Evolutionary conservation across 2,888 invertebrate species (phyloP).

Genomic region (Eremobia ochroleuca): DNA sequence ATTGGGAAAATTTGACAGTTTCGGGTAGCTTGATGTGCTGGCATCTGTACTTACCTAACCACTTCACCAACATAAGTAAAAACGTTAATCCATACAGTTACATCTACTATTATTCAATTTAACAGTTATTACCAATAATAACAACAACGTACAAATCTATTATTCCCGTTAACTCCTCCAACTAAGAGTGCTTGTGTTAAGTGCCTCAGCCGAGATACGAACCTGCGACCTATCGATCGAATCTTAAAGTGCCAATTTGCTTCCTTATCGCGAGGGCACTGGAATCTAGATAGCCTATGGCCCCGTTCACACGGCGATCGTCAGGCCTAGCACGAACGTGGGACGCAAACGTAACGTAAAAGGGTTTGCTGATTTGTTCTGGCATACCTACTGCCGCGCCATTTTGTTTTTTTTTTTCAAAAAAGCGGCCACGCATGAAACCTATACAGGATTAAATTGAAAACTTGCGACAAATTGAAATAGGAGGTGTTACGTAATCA

Average conservation of each 20-base stretch:
- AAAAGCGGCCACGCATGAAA: too few species aligned
- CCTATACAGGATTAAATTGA: too few species aligned
- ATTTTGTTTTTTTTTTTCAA: not conserved
- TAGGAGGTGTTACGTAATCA: too few species aligned
- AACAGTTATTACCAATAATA: conserved; percentile 19
- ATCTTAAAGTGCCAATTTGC: conserved; percentile 51
- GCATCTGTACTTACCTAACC: not conserved
- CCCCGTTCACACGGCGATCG: not conserved
- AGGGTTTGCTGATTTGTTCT: not conserved
- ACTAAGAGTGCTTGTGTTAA: conserved; percentile 37
- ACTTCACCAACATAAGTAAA: not conserved
- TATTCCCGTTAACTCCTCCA: conserved; percentile 33
- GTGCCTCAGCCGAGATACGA: conserved; percentile 40
- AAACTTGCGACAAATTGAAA: too few species aligned
- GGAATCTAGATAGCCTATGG: conserved; percentile 29
- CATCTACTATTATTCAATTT: conserved; percentile 9
- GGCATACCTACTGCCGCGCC: not conserved
- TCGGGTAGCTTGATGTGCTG: too few species aligned
- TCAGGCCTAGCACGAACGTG: not conserved
- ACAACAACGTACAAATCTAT: conserved; percentile 14
- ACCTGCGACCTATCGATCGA: conserved; percentile 56
- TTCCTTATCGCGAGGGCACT: conserved; percentile 26
- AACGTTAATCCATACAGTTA: not conserved
- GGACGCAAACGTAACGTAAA: not conserved
- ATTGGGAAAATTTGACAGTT: too few species aligned